phyloP scores from a whole-genome alignment of 2,888 invertebrate species.

The Sabatieria punctata region DNA sequence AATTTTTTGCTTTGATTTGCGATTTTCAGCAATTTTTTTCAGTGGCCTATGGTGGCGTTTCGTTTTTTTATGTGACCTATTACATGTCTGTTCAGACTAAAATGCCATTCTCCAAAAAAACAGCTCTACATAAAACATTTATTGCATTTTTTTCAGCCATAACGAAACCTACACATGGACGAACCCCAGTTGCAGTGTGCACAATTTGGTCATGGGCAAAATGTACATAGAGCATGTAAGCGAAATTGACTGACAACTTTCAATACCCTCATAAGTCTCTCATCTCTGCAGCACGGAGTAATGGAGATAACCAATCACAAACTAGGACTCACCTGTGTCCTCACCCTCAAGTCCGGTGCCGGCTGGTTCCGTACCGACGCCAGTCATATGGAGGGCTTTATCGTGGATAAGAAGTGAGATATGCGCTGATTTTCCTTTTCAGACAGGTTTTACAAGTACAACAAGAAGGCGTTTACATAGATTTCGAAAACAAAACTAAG shows the following conservation, averaged over 20 bases:
- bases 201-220: slow-evolving; percentile 87
- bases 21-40: too few species aligned
- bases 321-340: slow-evolving; percentile 45
- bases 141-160: slow-evolving; percentile 51
- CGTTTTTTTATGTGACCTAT: too few species aligned
- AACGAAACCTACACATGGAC: slow-evolving; percentile 85
- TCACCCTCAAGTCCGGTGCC: slow-evolving; percentile 74
- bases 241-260: slow-evolving; percentile 34
- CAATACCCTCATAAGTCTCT: slow-evolving; percentile 46
- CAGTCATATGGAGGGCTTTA: slow-evolving; percentile 6
- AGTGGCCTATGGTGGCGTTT: too few species aligned
- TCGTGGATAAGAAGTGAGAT: slow-evolving; percentile 27
- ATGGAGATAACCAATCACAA: slow-evolving; percentile 37
- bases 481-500: too few species aligned
- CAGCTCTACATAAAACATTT: too few species aligned
- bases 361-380: slow-evolving; percentile 40
- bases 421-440: too few species aligned
- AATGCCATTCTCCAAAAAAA: slow-evolving; percentile 1
- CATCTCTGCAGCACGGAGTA: slow-evolving; percentile 37
- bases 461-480: too few species aligned
- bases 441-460: too few species aligned
- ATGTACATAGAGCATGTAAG: slow-evolving; percentile 79
- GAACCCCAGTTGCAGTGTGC: slow-evolving; percentile 83
- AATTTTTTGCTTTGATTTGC: too few species aligned
- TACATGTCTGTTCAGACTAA: slow-evolving; percentile 8